Evolutionary conservation across 2,113 vertebrate species (phyloP).

Genomic region (Prunella fulvescens): DNA sequence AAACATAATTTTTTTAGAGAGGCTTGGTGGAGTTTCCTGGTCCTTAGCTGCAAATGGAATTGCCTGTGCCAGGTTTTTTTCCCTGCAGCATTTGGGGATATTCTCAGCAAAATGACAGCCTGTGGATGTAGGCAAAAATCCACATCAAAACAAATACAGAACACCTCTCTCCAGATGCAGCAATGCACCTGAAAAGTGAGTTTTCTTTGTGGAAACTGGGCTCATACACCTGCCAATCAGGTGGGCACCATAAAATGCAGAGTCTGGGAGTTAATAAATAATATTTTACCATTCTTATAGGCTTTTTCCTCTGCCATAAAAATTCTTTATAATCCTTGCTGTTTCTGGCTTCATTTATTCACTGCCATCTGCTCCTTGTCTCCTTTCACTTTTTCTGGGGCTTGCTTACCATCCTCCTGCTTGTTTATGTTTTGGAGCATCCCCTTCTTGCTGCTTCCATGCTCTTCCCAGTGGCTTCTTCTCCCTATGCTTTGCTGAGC

Average conservation of each 20-base stretch:
- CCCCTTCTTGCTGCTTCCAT: neutral
- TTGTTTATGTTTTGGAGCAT: constrained; percentile 18
- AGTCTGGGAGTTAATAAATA: neutral
- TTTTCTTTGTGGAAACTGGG: neutral
- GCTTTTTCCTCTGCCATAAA: neutral
- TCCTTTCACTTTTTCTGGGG: neutral
- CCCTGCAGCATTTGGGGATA: neutral
- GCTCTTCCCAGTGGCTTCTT: neutral
- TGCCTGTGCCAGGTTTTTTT: neutral
- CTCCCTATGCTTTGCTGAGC: neutral
- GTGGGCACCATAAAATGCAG: neutral
- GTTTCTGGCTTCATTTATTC: constrained; percentile 38
- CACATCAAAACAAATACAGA: neutral
- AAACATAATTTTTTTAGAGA: neutral
- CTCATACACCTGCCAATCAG: neutral
- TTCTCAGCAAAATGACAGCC: neutral
- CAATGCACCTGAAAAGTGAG: neutral
- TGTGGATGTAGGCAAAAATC: neutral
- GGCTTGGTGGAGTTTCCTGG: neutral
- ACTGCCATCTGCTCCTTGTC: constrained; percentile 17
- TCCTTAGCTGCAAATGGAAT: neutral
- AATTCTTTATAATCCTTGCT: neutral
- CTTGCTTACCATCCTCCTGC: neutral
- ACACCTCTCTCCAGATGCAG: neutral
- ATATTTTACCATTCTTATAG: neutral